phyloP scores from a whole-genome alignment of 1,140 invertebrate genomes.

The Trichoplusia ni region DNA sequence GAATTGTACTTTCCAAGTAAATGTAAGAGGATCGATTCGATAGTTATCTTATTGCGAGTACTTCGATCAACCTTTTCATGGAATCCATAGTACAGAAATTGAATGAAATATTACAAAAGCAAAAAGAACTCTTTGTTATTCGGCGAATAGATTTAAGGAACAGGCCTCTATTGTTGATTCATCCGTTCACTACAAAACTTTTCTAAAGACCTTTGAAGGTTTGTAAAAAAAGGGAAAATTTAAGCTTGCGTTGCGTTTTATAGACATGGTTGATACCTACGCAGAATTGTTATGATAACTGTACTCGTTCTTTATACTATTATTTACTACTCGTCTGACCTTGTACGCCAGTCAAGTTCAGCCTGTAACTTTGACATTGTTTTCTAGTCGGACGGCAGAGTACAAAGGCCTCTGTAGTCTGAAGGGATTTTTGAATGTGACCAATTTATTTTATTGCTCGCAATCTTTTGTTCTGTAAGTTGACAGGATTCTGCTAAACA shows the following conservation, averaged over 20 bases:
- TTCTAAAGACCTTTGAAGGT: conserved; percentile 16
- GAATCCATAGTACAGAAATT: conserved; percentile 50
- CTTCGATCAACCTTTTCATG: conserved; percentile 32
- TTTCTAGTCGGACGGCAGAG: conserved; percentile 30
- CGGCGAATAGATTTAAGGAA: conserved; percentile 42
- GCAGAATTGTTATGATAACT: conserved; percentile 11
- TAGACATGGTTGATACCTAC: not conserved
- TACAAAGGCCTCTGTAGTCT: conserved; percentile 28
- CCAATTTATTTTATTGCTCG: conserved; percentile 33
- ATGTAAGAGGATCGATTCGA: too few relatives aligned
- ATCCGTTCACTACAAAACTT: conserved; percentile 19
- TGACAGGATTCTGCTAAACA: conserved; percentile 23
- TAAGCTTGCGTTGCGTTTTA: conserved; percentile 6
- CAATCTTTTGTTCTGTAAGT: conserved; percentile 29
- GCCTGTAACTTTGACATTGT: conserved; percentile 45
- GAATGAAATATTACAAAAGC: conserved; percentile 45
- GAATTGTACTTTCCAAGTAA: too few relatives aligned
- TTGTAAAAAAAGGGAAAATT: conserved; percentile 16
- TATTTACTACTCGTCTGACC: conserved; percentile 44
- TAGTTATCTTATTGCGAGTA: not conserved
- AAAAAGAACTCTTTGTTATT: conserved; percentile 53
- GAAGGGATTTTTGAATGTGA: conserved; percentile 26
- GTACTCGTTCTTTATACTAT: conserved; percentile 29
- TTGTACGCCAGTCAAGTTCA: conserved; percentile 48
- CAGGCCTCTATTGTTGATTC: conserved; percentile 26